A percentile compares a stretch with the other conserved stretches of the same genome.
phyloP scores from a whole-genome alignment of 2,888 invertebrate genomes.

The Stenolophus ochropezus region DNA sequence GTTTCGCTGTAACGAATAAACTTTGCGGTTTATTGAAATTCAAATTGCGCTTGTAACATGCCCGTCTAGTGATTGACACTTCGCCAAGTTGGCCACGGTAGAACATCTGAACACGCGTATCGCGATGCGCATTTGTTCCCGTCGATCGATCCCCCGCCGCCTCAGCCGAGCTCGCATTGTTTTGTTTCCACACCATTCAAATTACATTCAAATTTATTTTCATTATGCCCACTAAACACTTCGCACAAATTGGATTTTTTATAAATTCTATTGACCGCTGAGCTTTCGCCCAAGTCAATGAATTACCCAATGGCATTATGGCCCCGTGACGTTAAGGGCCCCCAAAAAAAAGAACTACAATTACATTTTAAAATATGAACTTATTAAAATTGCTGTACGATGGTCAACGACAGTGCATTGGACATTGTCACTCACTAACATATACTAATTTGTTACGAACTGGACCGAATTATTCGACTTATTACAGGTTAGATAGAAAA shows the following conservation, averaged over 20 bases:
- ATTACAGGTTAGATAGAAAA: too few relatives aligned
- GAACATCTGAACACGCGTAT: slow-evolving; percentile 30
- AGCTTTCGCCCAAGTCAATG: too few relatives aligned
- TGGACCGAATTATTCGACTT: too few relatives aligned
- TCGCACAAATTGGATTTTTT: not conserved
- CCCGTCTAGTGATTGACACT: slow-evolving; percentile 49
- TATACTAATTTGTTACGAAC: too few relatives aligned
- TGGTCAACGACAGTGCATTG: too few relatives aligned
- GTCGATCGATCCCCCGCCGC: not conserved
- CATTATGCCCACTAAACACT: not conserved
- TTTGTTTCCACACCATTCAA: slow-evolving; percentile 16
- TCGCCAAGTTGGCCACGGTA: slow-evolving; percentile 36
- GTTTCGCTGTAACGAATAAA: slow-evolving; percentile 55
- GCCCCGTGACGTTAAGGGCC: too few relatives aligned
- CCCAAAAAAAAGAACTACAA: too few relatives aligned
- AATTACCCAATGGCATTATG: too few relatives aligned
- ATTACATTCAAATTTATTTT: slow-evolving; percentile 29
- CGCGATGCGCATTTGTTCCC: slow-evolving; percentile 30
- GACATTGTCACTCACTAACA: too few relatives aligned
- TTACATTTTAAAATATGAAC: too few relatives aligned
- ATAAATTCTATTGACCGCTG: not conserved
- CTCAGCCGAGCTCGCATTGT: not conserved
- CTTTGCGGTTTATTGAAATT: slow-evolving; percentile 57
- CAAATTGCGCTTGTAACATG: slow-evolving; percentile 56
- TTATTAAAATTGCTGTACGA: too few relatives aligned